phyloP scores from a whole-genome alignment of 2,797 vertebrate genomes.

The Coendou prehensilis region DNA sequence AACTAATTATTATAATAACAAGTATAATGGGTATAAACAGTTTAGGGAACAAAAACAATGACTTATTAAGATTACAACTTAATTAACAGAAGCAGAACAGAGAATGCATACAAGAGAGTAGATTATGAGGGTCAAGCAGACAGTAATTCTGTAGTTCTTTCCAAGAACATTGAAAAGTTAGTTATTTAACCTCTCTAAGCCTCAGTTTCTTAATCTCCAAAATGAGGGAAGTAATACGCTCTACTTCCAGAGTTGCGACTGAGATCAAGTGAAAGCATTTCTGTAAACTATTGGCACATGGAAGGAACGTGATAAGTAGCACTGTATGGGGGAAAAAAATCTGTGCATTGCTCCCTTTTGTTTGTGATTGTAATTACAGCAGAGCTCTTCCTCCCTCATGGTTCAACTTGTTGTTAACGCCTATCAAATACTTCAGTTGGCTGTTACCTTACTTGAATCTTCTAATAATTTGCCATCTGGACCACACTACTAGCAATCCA shows the following conservation, averaged over 20 bases:
- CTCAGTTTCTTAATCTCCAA: conserved; percentile 5
- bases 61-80: background rate
- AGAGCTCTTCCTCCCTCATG: background rate
- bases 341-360: background rate
- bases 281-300: background rate
- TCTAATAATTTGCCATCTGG: background rate
- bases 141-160: conserved; percentile 37
- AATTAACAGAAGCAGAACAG: background rate
- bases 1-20: conserved; percentile 51
- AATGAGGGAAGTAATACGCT: background rate
- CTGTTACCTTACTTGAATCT: background rate
- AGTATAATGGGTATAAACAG: background rate
- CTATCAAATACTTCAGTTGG: background rate
- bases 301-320: background rate
- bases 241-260: background rate
- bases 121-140: background rate
- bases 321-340: background rate
- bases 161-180: background rate
- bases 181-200: background rate
- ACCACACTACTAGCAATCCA: background rate
- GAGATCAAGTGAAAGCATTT: background rate
- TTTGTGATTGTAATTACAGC: background rate
- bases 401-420: conserved; percentile 15
- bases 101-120: background rate
- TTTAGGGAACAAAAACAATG: conserved; percentile 55